phyloP scores from a whole-genome alignment of 2,113 vertebrate genomes.

The Glareola pratincola region DNA sequence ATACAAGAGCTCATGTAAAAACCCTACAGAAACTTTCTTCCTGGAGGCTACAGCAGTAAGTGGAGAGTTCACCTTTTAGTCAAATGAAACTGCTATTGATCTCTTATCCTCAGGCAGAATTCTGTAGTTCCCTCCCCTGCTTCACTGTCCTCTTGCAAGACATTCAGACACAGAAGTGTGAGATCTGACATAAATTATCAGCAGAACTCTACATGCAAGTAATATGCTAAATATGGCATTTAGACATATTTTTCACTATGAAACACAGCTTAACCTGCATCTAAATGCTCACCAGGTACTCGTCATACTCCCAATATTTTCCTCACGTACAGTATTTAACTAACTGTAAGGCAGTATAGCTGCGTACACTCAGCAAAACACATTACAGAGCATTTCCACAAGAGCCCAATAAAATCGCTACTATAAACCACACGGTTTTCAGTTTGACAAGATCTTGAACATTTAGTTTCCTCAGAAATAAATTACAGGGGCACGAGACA shows the following conservation, averaged over 20 bases:
- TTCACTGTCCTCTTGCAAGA: too few species aligned
- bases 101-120: neutral
- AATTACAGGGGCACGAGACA: neutral
- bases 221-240: neutral
- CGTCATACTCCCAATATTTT: neutral
- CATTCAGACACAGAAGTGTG: neutral
- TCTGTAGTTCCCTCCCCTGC: neutral
- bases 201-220: neutral
- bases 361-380: neutral
- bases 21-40: neutral
- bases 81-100: neutral
- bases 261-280: neutral
- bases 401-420: neutral
- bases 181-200: neutral
- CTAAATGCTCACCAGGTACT: neutral
- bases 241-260: neutral
- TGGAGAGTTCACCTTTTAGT: neutral
- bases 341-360: neutral
- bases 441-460: neutral
- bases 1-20: neutral
- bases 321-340: neutral
- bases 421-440: neutral
- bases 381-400: neutral
- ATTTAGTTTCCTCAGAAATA: neutral
- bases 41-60: neutral